These are phyloP conservation scores for Drosophila ustulata DNA, from an alignment of 2,888 invertebrate species.

Conservation along the genomic window DNA sequence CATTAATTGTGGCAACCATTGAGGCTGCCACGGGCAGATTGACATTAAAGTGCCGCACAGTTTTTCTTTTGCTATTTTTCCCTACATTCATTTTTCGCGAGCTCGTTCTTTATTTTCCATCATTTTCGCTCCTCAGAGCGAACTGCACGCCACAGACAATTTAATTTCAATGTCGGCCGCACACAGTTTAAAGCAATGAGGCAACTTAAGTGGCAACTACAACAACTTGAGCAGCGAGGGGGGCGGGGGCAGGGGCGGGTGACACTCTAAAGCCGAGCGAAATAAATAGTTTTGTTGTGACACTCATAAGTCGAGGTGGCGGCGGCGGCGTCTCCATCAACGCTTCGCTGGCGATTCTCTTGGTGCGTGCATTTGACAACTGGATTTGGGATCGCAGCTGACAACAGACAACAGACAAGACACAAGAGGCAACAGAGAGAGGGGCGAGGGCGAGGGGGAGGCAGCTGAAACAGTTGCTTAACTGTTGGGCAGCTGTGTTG, in stretches of 20 bases:
- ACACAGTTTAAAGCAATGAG: conserved; percentile 68
- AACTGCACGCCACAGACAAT: conserved; percentile 64
- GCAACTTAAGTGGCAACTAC: conserved; percentile 47
- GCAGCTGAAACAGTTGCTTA: conserved; percentile 34
- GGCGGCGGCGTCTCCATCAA: conserved; percentile 44
- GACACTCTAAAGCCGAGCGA: conserved; percentile 27
- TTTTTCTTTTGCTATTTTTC: conserved; percentile 36
- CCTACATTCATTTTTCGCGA: conserved; percentile 11
- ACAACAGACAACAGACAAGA: conserved; percentile 11
- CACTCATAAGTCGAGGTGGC: conserved; percentile 69
- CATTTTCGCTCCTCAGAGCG: conserved; percentile 1
- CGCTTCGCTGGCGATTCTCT: conserved; percentile 47
- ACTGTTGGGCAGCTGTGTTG: conserved; percentile 53
- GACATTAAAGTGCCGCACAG: conserved; percentile 37
- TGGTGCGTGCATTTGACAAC: conserved; percentile 53
- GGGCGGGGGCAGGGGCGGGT: not conserved
- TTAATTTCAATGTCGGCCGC: conserved; percentile 78
- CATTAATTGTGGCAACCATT: conserved; percentile 45
- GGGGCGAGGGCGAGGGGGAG: not conserved
- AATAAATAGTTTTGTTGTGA: conserved; percentile 79
- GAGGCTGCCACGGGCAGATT: conserved; percentile 30
- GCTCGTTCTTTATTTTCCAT: conserved; percentile 11
- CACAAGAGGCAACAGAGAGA: not conserved
- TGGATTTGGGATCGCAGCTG: conserved; percentile 46
- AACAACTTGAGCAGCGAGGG: conserved; percentile 7